phyloP scores from a whole-genome alignment of 2,888 invertebrate genomes.

The Flexamia atlantica region DNA sequence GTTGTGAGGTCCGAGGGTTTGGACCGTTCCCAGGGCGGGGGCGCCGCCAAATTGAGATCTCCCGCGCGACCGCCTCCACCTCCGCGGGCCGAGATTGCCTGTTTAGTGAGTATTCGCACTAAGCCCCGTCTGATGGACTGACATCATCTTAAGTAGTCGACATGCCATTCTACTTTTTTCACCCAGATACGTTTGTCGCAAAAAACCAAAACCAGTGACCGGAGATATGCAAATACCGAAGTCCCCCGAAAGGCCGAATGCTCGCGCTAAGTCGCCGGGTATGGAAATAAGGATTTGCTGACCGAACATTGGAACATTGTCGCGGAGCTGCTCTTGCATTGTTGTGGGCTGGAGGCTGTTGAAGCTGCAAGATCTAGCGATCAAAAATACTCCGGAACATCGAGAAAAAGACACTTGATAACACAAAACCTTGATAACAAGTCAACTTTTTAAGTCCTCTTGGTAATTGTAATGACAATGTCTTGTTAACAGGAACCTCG shows the following conservation, averaged over 20 bases:
- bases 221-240: constrained; percentile 32
- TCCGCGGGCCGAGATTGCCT: constrained; percentile 34
- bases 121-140: constrained; percentile 40
- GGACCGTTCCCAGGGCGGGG: too few species aligned
- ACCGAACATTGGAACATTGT: not conserved
- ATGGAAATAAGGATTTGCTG: constrained; percentile 11
- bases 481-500: too few species aligned
- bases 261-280: not conserved
- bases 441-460: too few species aligned
- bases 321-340: too few species aligned
- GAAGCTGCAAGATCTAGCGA: too few species aligned
- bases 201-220: constrained; percentile 8
- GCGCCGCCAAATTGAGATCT: constrained; percentile 46
- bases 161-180: constrained; percentile 47
- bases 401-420: too few species aligned
- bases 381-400: too few species aligned
- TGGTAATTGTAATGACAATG: too few species aligned
- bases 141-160: constrained; percentile 58
- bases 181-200: constrained; percentile 39
- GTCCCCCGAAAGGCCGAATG: constrained; percentile 8
- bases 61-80: constrained; percentile 14
- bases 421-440: too few species aligned
- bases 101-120: constrained; percentile 45
- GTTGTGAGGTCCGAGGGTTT: not conserved
- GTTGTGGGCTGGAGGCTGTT: too few species aligned